A percentile compares a stretch with the other conserved stretches of the same genome.
These are phyloP conservation scores for Potamarius usumacintae DNA, from an alignment of 2,113 vertebrate genomes.

Conservation along the genomic window DNA sequence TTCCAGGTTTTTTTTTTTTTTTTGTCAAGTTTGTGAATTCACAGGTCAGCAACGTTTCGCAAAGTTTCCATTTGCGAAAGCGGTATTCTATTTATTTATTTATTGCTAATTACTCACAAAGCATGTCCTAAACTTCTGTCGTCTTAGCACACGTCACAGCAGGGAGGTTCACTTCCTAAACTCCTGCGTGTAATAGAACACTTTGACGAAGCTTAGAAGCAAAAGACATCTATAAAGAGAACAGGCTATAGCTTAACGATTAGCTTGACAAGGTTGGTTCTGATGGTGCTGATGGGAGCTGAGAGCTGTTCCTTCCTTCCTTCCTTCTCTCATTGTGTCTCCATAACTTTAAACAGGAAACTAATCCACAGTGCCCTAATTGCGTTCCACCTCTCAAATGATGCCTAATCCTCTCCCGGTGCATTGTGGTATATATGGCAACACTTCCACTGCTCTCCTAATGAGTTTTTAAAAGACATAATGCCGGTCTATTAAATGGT, in stretches of 20 bases:
- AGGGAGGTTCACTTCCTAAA: constrained; percentile 7
- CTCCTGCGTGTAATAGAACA: constrained; percentile 25
- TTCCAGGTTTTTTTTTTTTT: constrained; percentile 33
- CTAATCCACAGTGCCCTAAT: constrained; percentile 76
- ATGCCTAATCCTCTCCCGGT: constrained; percentile 55
- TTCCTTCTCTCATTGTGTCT: constrained; percentile 60
- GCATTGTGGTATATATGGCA: constrained; percentile 67
- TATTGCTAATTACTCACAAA: constrained; percentile 42
- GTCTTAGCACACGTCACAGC: background rate
- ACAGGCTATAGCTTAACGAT: constrained; percentile 58
- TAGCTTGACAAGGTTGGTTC: constrained; percentile 45
- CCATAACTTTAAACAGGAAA: constrained; percentile 75
- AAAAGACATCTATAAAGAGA: constrained; percentile 36
- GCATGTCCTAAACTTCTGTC: constrained; percentile 33
- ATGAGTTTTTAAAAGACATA: constrained; percentile 79
- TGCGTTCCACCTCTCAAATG: constrained; percentile 73
- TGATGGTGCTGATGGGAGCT: constrained; percentile 32
- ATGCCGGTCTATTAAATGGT: constrained; percentile 69
- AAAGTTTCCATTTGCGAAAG: constrained; percentile 25
- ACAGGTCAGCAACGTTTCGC: constrained; percentile 46
- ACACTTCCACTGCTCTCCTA: constrained; percentile 68
- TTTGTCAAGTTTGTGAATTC: constrained; percentile 40
- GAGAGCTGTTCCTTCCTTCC: constrained; percentile 55
- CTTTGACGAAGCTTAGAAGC: constrained; percentile 45
- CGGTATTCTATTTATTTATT: no score